Conservation (phyloP, 2,113 vertebrate genomes). For the Cebidichthys violaceus region DNA sequence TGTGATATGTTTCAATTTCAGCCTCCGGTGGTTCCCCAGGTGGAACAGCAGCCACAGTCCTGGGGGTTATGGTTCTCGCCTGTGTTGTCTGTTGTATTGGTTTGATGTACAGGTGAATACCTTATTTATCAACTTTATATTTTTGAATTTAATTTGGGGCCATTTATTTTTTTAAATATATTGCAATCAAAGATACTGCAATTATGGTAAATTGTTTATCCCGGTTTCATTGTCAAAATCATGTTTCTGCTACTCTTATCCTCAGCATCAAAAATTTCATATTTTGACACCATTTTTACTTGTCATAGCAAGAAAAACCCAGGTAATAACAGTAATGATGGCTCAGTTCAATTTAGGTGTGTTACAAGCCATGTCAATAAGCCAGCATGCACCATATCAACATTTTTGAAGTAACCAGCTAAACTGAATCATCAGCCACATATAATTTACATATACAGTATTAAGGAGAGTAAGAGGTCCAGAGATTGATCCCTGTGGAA, state of each 20-base stretch:
- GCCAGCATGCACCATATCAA: neutral
- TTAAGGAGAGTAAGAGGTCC: no score
- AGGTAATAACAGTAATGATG: neutral
- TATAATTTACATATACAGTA: neutral
- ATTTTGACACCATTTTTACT: neutral
- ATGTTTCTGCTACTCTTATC: no score
- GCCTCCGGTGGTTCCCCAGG: slow-evolving; percentile 73
- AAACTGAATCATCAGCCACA: neutral
- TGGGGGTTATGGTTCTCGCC: slow-evolving; percentile 84
- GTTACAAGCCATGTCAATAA: neutral
- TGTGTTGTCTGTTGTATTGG: slow-evolving; percentile 83
- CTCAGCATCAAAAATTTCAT: neutral
- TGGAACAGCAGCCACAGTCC: slow-evolving; percentile 79
- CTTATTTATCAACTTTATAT: neutral
- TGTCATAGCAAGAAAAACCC: no score
- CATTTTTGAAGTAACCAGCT: neutral
- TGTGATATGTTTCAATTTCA: slow-evolving; percentile 53
- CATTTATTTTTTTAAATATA: neutral
- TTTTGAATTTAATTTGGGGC: neutral
- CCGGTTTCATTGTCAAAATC: no score
- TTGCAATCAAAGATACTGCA: neutral
- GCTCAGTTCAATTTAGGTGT: neutral
- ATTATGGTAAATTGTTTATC: neutral
- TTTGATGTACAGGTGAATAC: slow-evolving; percentile 87
- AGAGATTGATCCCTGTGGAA: neutral